Evolutionary conservation across 2,888 invertebrate genomes (phyloP).

Genomic region (Morpho deidamia): DNA sequence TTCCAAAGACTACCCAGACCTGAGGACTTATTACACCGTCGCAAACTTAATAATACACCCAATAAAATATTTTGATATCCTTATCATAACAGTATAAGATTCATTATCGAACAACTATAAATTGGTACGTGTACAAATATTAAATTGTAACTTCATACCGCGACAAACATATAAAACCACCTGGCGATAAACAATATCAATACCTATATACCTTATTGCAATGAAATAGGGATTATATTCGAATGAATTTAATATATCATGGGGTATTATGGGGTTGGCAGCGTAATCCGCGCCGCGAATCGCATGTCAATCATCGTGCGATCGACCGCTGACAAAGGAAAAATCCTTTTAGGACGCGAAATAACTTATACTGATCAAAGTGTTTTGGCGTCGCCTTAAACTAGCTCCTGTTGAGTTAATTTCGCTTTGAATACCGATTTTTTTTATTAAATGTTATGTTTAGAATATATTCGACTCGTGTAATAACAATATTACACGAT

Average conservation of each 20-base stretch:
- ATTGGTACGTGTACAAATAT: neutral
- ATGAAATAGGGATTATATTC: conserved; percentile 25
- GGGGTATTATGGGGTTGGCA: conserved; percentile 24
- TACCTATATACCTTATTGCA: conserved; percentile 7
- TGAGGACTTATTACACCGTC: conserved; percentile 62
- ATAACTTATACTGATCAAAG: conserved; percentile 67
- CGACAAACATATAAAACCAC: conserved; percentile 26
- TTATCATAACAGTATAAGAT: conserved; percentile 22
- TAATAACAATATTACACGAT: no score
- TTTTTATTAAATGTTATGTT: no score
- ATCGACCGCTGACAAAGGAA: conserved; percentile 69
- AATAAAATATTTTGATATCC: neutral
- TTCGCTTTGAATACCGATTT: conserved; percentile 30
- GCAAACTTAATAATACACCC: conserved; percentile 28
- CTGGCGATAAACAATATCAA: conserved; percentile 5
- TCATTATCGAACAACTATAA: conserved; percentile 22
- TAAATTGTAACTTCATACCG: conserved; percentile 28
- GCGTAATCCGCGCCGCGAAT: conserved; percentile 62
- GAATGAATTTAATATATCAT: neutral
- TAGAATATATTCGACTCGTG: no score
- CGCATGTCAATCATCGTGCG: conserved; percentile 70
- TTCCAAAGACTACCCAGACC: conserved; percentile 66
- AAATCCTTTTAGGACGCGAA: conserved; percentile 64
- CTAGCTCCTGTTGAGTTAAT: conserved; percentile 66
- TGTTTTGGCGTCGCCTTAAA: conserved; percentile 51